Conservation (phyloP, 1,140 invertebrate species). For the Drosophila punjabiensis region DNA sequence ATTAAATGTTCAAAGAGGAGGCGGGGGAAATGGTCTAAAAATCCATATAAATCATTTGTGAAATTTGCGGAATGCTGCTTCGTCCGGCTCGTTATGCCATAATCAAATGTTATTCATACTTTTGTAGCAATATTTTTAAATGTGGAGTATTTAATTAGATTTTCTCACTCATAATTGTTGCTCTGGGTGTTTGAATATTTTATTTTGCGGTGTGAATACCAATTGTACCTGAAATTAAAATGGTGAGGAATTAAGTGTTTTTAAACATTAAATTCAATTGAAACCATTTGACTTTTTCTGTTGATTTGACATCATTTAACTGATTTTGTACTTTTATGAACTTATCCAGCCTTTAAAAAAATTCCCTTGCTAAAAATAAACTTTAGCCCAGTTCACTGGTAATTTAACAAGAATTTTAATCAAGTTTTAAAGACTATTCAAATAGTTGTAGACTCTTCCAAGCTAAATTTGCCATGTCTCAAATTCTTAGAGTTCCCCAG, state of each 20-base stretch:
- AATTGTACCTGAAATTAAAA: slow-evolving; percentile 7
- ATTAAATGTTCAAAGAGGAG: slow-evolving; percentile 37
- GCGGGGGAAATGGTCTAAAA: slow-evolving; percentile 8
- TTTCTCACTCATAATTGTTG: slow-evolving; percentile 25
- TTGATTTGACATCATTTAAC: not conserved
- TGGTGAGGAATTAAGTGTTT: not conserved
- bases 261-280: slow-evolving; percentile 3
- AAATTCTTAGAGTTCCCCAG: slow-evolving; percentile 30
- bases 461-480: not conserved
- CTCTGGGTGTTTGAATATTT: slow-evolving; percentile 15
- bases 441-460: not conserved
- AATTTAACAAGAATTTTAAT: not conserved
- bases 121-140: slow-evolving; percentile 9
- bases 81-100: slow-evolving; percentile 7
- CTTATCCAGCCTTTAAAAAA: not conserved
- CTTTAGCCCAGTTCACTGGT: no score
- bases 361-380: accelerated
- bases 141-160: slow-evolving; percentile 29
- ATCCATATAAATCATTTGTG: slow-evolving; percentile 49
- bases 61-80: slow-evolving; percentile 13
- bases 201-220: slow-evolving; percentile 5
- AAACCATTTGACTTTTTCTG: slow-evolving; percentile 5
- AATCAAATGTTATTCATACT: slow-evolving; percentile 37
- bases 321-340: not conserved
- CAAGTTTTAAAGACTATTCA: not conserved